Percentiles rank a stretch among this genome's conserved stretches.
These are phyloP conservation scores for Agriopis leucophaearia DNA, from an alignment of 2,888 invertebrate species.

Conservation along the genomic window DNA sequence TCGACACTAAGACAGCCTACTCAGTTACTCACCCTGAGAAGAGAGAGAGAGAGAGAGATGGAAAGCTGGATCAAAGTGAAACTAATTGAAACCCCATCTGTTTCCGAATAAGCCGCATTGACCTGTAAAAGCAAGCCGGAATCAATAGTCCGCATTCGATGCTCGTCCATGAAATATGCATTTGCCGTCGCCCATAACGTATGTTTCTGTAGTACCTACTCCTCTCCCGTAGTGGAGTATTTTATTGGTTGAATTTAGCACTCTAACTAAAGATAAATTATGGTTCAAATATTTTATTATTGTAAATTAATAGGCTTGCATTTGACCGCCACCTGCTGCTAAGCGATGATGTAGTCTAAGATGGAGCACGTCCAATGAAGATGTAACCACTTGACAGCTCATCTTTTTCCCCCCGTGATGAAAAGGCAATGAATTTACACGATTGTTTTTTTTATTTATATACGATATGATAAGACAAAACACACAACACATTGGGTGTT, in stretches of 20 bases:
- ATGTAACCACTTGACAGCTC: too few species aligned
- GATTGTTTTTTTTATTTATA: too few species aligned
- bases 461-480: too few species aligned
- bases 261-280: background rate
- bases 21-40: background rate
- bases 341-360: too few species aligned
- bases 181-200: conserved; percentile 26
- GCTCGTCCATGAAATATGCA: conserved; percentile 45
- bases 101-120: conserved; percentile 17
- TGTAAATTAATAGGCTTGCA: too few species aligned
- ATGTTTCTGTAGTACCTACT: background rate
- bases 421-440: too few species aligned
- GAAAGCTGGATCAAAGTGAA: conserved; percentile 14
- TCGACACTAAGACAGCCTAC: background rate
- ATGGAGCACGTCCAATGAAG: too few species aligned
- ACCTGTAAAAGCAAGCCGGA: conserved; percentile 25
- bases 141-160: conserved; percentile 40
- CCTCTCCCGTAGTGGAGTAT: background rate
- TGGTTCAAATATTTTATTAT: too few species aligned
- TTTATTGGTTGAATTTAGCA: background rate
- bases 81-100: conserved; percentile 23
- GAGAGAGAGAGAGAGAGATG: background rate
- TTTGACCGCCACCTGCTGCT: too few species aligned
- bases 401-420: too few species aligned
- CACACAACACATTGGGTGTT: too few species aligned